phyloP scores from a whole-genome alignment of 2,113 vertebrate genomes.

The Gasterosteus nipponicus region DNA sequence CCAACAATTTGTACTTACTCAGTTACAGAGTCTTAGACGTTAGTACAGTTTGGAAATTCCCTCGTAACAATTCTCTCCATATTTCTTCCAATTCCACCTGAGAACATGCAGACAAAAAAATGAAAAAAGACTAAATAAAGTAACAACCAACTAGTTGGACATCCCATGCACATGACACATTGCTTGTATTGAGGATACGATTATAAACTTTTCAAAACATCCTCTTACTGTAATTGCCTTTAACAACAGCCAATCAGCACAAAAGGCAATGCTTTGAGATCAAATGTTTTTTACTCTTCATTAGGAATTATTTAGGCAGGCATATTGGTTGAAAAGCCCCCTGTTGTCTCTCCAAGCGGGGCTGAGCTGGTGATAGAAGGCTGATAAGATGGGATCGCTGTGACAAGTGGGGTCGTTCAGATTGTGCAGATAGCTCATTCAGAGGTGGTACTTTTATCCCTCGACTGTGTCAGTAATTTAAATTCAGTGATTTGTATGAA shows the following conservation, averaged over 20 bases:
- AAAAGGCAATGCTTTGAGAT: constrained; percentile 28
- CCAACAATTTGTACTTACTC: constrained; percentile 69
- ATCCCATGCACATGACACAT: constrained; percentile 19
- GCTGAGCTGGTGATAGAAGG: constrained; percentile 29
- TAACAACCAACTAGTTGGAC: constrained; percentile 7
- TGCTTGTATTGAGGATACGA: neutral
- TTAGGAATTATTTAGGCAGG: constrained; percentile 33
- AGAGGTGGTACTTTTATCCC: constrained; percentile 32
- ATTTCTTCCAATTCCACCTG: constrained; percentile 89
- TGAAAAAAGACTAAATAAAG: constrained; percentile 23
- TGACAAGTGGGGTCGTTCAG: constrained; percentile 38
- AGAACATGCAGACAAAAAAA: constrained; percentile 57
- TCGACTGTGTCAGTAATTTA: constrained; percentile 24
- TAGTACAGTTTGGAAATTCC: constrained; percentile 97
- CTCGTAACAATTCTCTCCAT: constrained; percentile 90
- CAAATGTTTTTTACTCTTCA: constrained; percentile 39
- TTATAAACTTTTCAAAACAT: constrained; percentile 2
- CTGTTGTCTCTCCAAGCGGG: constrained; percentile 25
- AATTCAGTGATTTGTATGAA: constrained; percentile 33
- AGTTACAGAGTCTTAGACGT: constrained; percentile 85
- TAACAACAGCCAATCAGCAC: constrained; percentile 19
- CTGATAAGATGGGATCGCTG: constrained; percentile 44
- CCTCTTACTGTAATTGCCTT: neutral
- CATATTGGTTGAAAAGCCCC: constrained; percentile 31
- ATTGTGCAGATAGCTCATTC: constrained; percentile 43